Evolutionary conservation across 53 echinoderm and acorn worm species (phyloP).

Genomic region (Crossaster papposus): DNA sequence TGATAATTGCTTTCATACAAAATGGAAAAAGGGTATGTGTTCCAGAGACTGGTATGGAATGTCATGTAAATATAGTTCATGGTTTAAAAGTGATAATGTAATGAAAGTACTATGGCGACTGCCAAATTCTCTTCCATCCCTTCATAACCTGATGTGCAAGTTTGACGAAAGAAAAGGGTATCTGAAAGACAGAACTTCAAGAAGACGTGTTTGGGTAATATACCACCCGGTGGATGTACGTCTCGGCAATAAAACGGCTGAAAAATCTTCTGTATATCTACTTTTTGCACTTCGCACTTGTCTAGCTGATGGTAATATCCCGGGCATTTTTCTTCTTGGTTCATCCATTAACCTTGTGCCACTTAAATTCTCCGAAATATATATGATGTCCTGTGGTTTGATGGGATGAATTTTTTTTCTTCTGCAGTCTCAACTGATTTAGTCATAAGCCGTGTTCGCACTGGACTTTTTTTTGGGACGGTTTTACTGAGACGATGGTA

Average conservation of each 20-base stretch:
- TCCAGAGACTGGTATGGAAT: slow-evolving; percentile 55
- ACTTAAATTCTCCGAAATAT: slow-evolving; percentile 66
- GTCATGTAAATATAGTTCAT: slow-evolving; percentile 45
- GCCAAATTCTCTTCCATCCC: slow-evolving; percentile 59
- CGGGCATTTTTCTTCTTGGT: slow-evolving; percentile 58
- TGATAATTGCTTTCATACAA: slow-evolving; percentile 74
- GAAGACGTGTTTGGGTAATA: slow-evolving; percentile 38
- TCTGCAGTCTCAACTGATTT: neutral
- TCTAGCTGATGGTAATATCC: slow-evolving; percentile 44
- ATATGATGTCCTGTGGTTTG: slow-evolving; percentile 51
- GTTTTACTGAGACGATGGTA: too few relatives aligned
- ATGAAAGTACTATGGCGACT: slow-evolving; percentile 39
- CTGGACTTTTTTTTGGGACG: too few relatives aligned
- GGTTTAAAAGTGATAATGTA: slow-evolving; percentile 36
- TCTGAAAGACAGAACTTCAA: slow-evolving; percentile 41
- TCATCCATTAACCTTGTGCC: slow-evolving; percentile 46
- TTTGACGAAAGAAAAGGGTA: slow-evolving; percentile 29
- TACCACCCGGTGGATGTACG: slow-evolving; percentile 52
- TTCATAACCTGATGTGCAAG: slow-evolving; percentile 33
- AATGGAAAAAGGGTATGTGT: slow-evolving; percentile 62
- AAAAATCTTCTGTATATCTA: slow-evolving; percentile 39
- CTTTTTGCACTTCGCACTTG: slow-evolving; percentile 12
- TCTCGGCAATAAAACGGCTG: slow-evolving; percentile 52
- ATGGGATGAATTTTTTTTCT: slow-evolving; percentile 18
- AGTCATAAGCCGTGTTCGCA: too few relatives aligned